These are phyloP conservation scores for Jordanella pulchra DNA, from an alignment of 2,797 vertebrate species.

Conservation along the genomic window DNA sequence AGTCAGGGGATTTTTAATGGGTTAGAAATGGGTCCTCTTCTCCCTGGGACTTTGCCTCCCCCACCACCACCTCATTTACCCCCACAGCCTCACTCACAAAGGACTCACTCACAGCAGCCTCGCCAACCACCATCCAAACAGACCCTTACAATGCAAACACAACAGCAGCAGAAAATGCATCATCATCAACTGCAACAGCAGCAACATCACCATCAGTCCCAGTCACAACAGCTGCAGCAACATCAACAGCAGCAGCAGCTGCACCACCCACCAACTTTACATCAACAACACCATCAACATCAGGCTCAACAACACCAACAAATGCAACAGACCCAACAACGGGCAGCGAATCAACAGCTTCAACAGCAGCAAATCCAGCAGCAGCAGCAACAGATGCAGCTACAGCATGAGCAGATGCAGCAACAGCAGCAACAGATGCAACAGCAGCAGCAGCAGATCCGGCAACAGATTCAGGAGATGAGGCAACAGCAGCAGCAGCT, in stretches of 20 bases:
- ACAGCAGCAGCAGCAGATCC: conserved; percentile 81
- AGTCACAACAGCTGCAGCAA: conserved; percentile 34
- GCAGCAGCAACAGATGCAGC: conserved; percentile 76
- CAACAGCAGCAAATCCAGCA: conserved; percentile 69
- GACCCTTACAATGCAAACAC: conserved; percentile 64
- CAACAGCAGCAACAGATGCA: conserved; percentile 83
- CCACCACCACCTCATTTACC: conserved; percentile 79
- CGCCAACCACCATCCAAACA: conserved; percentile 72
- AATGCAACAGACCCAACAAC: conserved; percentile 64
- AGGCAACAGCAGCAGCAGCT: conserved; percentile 83
- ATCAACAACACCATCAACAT: conserved; percentile 62
- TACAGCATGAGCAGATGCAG: conserved; percentile 80
- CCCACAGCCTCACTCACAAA: conserved; percentile 75
- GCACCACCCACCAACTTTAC: conserved; percentile 62
- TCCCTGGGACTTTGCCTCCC: conserved; percentile 79
- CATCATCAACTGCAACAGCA: conserved; percentile 67
- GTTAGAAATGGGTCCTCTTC: conserved; percentile 84
- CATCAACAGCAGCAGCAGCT: conserved; percentile 61
- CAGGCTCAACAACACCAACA: conserved; percentile 73
- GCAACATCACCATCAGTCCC: conserved; percentile 37
- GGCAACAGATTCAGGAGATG: conserved; percentile 82
- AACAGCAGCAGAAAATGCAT: conserved; percentile 59
- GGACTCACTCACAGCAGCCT: conserved; percentile 71
- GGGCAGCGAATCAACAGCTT: conserved; percentile 55
- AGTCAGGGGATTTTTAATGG: conserved; percentile 89